Conservation (phyloP, 2,888 invertebrate species). For the Metacarcinus magister region DNA sequence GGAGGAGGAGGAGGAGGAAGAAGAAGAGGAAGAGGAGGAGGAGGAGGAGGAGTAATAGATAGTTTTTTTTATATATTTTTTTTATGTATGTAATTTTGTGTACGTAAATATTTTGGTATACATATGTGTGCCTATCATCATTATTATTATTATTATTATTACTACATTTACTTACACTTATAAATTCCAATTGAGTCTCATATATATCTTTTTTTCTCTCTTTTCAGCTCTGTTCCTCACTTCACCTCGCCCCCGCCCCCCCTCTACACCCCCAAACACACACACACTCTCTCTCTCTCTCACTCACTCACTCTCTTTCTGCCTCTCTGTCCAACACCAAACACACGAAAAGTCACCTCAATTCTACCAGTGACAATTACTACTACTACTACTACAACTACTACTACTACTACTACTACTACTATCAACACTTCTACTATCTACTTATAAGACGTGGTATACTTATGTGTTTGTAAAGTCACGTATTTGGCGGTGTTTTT, state of each 20-base stretch:
- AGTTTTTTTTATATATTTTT: not conserved
- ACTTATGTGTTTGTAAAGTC: not conserved
- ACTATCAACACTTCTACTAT: not conserved
- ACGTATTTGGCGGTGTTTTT: not conserved
- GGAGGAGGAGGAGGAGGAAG: not conserved
- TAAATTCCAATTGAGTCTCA: not conserved
- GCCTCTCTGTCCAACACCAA: not conserved
- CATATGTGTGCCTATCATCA: slow-evolving; percentile 36
- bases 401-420: not conserved
- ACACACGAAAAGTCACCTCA: not conserved
- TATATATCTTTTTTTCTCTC: not conserved
- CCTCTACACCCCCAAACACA: not conserved
- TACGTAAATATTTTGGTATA: no score
- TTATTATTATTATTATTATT: slow-evolving; percentile 65
- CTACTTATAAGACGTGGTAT: no score
- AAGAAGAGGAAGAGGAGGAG: slow-evolving; percentile 59
- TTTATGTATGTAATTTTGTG: not conserved
- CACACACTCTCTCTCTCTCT: not conserved
- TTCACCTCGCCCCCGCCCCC: not conserved
- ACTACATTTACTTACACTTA: slow-evolving; percentile 55
- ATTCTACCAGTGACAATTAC: not conserved
- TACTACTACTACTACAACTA: not conserved
- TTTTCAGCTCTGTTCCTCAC: not conserved
- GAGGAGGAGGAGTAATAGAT: not conserved
- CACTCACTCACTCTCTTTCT: not conserved